A percentile compares a stretch with the other conserved stretches of the same genome.
Evolutionary conservation across 2,113 vertebrate genomes (phyloP).

Genomic region (Muntiacus reevesi): DNA sequence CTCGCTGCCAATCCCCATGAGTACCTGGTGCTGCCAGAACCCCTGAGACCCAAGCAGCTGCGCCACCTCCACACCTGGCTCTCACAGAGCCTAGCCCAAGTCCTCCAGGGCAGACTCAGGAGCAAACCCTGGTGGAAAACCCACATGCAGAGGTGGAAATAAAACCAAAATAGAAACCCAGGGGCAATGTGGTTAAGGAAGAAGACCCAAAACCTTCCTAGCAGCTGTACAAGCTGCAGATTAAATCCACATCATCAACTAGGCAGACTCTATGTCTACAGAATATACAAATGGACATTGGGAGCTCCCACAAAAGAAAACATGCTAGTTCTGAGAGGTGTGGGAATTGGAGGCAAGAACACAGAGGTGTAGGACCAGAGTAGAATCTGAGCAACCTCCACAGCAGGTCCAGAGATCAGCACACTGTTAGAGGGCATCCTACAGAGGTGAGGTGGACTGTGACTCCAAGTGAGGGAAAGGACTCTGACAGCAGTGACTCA

Average conservation of each 20-base stretch:
- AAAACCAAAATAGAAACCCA: background rate
- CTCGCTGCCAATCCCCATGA: fast-evolving
- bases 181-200: background rate
- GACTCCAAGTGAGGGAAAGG: background rate
- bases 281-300: background rate
- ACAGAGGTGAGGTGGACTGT: background rate
- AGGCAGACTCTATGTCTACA: background rate
- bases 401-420: background rate
- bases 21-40: background rate
- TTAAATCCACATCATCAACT: background rate
- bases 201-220: background rate
- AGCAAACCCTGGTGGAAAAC: background rate
- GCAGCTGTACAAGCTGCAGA: background rate
- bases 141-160: background rate
- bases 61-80: background rate
- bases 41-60: background rate
- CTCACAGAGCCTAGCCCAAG: background rate
- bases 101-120: background rate
- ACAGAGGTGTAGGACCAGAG: background rate
- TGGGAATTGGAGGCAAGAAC: background rate
- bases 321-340: background rate
- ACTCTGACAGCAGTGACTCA: background rate
- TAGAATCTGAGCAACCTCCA: background rate
- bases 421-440: background rate
- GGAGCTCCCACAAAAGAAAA: background rate